phyloP scores from a whole-genome alignment of 2,888 invertebrate genomes.

The Nudaria mundana region DNA sequence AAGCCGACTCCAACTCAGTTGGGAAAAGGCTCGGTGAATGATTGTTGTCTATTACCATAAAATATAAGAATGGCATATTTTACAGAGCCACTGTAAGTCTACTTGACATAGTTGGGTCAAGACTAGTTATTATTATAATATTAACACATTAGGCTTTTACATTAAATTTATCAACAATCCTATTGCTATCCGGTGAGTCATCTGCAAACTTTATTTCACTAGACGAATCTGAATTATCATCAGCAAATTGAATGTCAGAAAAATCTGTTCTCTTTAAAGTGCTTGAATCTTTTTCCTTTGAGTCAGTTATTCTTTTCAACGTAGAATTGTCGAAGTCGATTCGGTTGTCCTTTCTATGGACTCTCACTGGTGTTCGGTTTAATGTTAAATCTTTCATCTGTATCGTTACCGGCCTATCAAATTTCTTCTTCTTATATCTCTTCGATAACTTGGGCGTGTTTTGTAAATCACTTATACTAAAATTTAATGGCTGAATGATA shows the following conservation, averaged over 20 bases:
- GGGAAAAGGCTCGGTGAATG: no score
- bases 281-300: slow-evolving; percentile 82
- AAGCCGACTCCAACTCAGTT: no score
- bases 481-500: slow-evolving; percentile 75
- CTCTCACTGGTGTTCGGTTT: slow-evolving; percentile 62
- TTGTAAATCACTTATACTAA: slow-evolving; percentile 73
- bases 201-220: slow-evolving; percentile 73
- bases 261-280: slow-evolving; percentile 80
- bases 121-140: slow-evolving; percentile 8
- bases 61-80: not conserved
- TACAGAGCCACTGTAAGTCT: not conserved
- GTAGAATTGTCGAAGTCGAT: slow-evolving; percentile 59
- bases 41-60: not conserved
- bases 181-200: slow-evolving; percentile 74
- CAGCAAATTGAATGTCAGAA: slow-evolving; percentile 86
- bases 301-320: slow-evolving; percentile 83
- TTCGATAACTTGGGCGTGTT: slow-evolving; percentile 61
- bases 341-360: slow-evolving; percentile 54
- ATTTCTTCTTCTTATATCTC: slow-evolving; percentile 59
- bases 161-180: slow-evolving; percentile 63
- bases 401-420: slow-evolving; percentile 53
- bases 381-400: slow-evolving; percentile 68
- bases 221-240: slow-evolving; percentile 84
- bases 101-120: not conserved
- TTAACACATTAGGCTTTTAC: slow-evolving; percentile 49